Evolutionary conservation across 2,888 invertebrate species (phyloP).

Genomic region (Metallyticus violacea): DNA sequence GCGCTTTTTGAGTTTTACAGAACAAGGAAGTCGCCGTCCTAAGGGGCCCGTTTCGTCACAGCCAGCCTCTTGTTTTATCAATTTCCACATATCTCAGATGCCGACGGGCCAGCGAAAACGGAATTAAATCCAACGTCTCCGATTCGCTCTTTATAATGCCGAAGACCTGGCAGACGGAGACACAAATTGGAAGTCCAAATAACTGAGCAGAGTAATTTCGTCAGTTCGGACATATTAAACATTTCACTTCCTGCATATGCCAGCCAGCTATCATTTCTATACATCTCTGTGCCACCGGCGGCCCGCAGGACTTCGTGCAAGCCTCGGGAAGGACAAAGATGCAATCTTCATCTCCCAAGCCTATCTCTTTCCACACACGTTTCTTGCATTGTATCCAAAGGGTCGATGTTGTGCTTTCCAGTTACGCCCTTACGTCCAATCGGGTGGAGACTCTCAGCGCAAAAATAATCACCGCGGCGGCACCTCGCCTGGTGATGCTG

Average conservation of each 20-base stretch:
- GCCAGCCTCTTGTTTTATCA: background rate
- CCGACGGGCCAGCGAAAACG: background rate
- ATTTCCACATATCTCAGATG: no score
- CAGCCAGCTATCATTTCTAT: background rate
- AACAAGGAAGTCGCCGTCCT: no score
- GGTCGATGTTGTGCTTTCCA: background rate
- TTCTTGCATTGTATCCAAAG: background rate
- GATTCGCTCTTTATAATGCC: no score
- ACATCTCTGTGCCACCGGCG: no score
- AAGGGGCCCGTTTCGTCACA: background rate
- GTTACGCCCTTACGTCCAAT: background rate
- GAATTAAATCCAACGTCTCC: background rate
- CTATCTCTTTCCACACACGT: background rate
- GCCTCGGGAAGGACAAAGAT: background rate
- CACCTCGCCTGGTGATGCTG: background rate
- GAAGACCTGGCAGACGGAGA: no score
- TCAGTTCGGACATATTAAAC: no score
- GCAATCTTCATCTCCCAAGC: background rate
- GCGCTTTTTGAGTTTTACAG: no score
- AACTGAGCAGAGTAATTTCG: background rate
- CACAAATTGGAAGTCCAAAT: no score
- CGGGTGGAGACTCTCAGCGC: background rate
- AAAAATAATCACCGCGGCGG: no score
- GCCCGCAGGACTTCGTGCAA: background rate
- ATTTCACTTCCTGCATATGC: no score